Evolutionary conservation across 37 sponge, comb jelly and placozoan genomes (phyloP).

Genomic region (Bolinopsis microptera): DNA sequence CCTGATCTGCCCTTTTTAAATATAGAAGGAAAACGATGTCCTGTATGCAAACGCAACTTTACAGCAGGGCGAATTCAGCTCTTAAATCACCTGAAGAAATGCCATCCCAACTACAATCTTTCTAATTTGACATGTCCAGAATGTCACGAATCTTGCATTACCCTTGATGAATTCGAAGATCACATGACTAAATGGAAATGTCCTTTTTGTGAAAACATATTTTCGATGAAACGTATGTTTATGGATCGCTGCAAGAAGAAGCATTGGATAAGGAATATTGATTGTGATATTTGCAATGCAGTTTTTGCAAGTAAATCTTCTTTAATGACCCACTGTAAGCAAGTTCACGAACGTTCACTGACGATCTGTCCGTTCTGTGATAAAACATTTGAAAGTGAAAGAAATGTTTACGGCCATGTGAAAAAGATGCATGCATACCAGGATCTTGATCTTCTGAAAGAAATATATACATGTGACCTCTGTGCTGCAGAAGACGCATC

Average conservation of each 20-base stretch:
- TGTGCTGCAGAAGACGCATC: neutral
- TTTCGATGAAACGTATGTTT: neutral
- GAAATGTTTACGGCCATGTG: neutral
- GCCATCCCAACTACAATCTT: neutral
- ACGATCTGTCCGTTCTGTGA: constrained; percentile 7
- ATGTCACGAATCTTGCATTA: neutral
- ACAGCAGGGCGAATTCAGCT: neutral
- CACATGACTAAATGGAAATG: constrained; percentile 49
- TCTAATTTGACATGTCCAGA: neutral
- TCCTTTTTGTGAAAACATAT: constrained; percentile 9
- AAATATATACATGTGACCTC: neutral
- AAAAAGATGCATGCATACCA: neutral
- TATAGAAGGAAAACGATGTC: neutral
- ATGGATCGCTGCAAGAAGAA: neutral
- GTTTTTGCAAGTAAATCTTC: neutral
- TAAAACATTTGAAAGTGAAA: neutral
- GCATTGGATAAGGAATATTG: neutral
- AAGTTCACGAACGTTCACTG: neutral
- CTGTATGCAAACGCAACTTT: no score
- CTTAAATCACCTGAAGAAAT: neutral
- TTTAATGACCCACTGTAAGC: neutral
- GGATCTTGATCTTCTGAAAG: neutral
- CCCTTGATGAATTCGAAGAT: neutral
- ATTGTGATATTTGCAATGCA: neutral
- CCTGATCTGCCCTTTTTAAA: no score